Base-by-base conservation (phyloP, 1,140 invertebrate genomes). In the Trichoplusia ni region DNA sequence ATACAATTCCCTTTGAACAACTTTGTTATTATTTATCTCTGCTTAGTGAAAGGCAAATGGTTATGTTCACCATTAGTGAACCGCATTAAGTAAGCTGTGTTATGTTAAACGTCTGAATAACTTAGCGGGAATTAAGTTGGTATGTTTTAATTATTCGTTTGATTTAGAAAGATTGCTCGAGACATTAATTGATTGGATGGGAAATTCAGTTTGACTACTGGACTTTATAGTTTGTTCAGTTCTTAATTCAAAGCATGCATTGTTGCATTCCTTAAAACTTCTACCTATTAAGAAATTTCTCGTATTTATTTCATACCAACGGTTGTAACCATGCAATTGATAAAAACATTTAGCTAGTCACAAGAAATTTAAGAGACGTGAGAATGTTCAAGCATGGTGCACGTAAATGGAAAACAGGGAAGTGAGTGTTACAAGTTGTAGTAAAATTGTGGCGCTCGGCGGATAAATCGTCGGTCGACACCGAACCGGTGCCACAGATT, bases 1-100 rank as follows among this genome's bases (percentile, higher is more conserved):
- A 29, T 42, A 42, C 25, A 44, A 42, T 58, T 44, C 37, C 38
- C 54, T 58, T 58, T 58, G 54, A 58, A 58, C 54, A 58, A 58
- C 54, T 58, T 42, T 58, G 54, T 58, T 58, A 44, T 58, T 58
- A 58, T 58, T 58, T 58, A 58, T 58, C 54, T 42, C 2, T 40
- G 38, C 54, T 58, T 58, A 44, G 37, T 58, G 38, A 58, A 58
- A 44, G 54, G 37, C 38, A 44, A 58, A 44, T 58, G 37, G 54
- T 58, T 37, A 53, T 53, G 49, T 35, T 40, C 31, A 37, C 33
- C 35, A 38, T 54, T 25, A 54, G 31, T 54, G 16, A 40, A 19
- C 33, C 21, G 11, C 21, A 54, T 54, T 54, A 54, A 54, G 51
- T 54, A 19, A 2, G 35, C 19, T 38, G 33, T 40, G 35, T 54